Evolutionary conservation across 2,888 invertebrate species (phyloP).

Genomic region (Acleris literana): DNA sequence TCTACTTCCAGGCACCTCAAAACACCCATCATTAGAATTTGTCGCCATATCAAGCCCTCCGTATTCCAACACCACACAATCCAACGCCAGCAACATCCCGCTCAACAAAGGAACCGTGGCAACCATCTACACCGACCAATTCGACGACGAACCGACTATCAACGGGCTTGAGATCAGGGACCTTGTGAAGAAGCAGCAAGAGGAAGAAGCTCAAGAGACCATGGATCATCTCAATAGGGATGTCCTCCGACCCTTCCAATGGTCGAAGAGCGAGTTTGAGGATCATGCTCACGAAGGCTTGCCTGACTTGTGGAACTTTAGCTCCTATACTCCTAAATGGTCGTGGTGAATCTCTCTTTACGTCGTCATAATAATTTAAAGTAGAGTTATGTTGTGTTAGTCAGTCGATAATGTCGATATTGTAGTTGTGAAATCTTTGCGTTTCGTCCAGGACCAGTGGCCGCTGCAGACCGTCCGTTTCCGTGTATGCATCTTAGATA

Average conservation of each 20-base stretch:
- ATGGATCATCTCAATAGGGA: constrained; percentile 64
- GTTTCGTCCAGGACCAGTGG: constrained; percentile 30
- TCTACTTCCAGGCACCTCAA: constrained; percentile 46
- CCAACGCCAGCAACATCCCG: constrained; percentile 49
- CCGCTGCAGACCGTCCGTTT: constrained; percentile 25
- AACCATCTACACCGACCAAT: constrained; percentile 71
- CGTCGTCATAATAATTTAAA: constrained; percentile 46
- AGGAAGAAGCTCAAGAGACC: constrained; percentile 65
- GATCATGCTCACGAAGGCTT: constrained; percentile 87
- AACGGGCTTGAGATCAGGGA: constrained; percentile 69
- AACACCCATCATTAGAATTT: constrained; percentile 53
- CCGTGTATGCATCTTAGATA: constrained; percentile 13
- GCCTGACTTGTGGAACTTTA: constrained; percentile 89
- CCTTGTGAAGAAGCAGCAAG: constrained; percentile 66
- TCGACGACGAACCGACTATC: constrained; percentile 67
- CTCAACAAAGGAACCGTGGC: constrained; percentile 74
- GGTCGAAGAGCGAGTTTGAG: constrained; percentile 87
- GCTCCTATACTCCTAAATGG: constrained; percentile 84
- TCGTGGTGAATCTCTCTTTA: constrained; percentile 77
- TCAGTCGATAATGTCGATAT: constrained; percentile 13
- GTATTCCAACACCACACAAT: constrained; percentile 56
- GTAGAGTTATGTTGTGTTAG: constrained; percentile 19
- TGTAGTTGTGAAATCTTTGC: too few species aligned
- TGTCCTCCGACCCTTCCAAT: constrained; percentile 86
- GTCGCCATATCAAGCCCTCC: constrained; percentile 71